phyloP scores from a whole-genome alignment of 2,888 invertebrate genomes.

The Epinotia ramella region DNA sequence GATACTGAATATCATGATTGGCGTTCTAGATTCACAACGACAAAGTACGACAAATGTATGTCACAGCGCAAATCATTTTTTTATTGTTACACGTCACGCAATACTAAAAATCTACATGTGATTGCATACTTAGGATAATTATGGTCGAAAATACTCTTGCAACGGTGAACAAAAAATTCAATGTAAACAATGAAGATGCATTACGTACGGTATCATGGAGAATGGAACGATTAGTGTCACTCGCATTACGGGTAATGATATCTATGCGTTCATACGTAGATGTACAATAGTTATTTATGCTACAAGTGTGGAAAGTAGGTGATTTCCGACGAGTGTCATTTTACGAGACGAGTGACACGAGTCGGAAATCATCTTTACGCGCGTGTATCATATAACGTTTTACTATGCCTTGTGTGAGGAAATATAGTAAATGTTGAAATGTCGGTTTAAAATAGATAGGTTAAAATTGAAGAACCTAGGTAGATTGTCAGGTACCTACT shows the following conservation, averaged over 20 bases:
- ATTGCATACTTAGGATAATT: slow-evolving; percentile 56
- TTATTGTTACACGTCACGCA: slow-evolving; percentile 54
- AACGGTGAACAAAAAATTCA: slow-evolving; percentile 65
- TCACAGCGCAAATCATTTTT: slow-evolving; percentile 52
- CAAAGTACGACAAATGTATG: slow-evolving; percentile 50
- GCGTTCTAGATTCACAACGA: slow-evolving; percentile 42
- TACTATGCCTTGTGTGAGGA: too few species aligned
- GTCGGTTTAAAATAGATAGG: too few species aligned
- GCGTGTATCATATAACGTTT: too few species aligned
- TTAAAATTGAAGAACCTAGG: too few species aligned
- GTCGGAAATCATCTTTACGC: too few species aligned
- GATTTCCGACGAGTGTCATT: too few species aligned
- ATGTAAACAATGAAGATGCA: slow-evolving; percentile 57
- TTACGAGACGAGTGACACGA: too few species aligned
- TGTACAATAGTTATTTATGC: slow-evolving; percentile 56
- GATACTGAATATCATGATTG: slow-evolving; percentile 44
- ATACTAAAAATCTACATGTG: slow-evolving; percentile 52
- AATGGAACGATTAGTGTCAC: slow-evolving; percentile 69
- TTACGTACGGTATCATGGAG: slow-evolving; percentile 57
- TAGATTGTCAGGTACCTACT: too few species aligned
- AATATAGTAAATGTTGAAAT: too few species aligned
- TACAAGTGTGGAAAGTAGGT: too few species aligned
- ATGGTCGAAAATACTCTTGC: slow-evolving; percentile 60
- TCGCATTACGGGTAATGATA: slow-evolving; percentile 64
- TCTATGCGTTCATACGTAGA: slow-evolving; percentile 56